Percentiles rank a stretch among this genome's conserved stretches.
Conservation (phyloP, 2,888 invertebrate genomes). For the Trisateles emortualis region DNA sequence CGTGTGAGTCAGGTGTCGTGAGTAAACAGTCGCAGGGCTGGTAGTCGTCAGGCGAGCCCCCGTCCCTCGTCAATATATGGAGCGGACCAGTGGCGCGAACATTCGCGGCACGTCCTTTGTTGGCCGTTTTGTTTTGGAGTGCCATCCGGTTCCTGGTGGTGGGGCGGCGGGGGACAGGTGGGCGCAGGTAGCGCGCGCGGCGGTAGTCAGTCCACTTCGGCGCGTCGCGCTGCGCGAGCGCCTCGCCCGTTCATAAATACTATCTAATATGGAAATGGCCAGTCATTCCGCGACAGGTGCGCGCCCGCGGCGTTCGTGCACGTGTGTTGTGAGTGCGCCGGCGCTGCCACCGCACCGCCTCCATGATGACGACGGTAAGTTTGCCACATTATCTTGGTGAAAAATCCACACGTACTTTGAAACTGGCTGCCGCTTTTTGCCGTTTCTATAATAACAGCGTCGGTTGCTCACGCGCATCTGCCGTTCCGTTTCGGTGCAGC, state of each 20-base stretch:
- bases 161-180: constrained; percentile 83
- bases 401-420: constrained; percentile 55
- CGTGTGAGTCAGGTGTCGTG: constrained; percentile 78
- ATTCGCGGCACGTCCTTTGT: constrained; percentile 86
- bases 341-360: constrained; percentile 64
- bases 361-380: constrained; percentile 67
- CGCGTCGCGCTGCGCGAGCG: constrained; percentile 82
- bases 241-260: constrained; percentile 68
- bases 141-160: constrained; percentile 85
- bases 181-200: constrained; percentile 82
- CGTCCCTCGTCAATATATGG: constrained; percentile 62
- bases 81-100: constrained; percentile 78
- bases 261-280: constrained; percentile 79
- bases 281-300: constrained; percentile 86
- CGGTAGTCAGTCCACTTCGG: constrained; percentile 78
- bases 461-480: constrained; percentile 80
- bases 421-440: constrained; percentile 64
- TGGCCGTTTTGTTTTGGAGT: constrained; percentile 86
- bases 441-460: constrained; percentile 69
- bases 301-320: constrained; percentile 82
- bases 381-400: constrained; percentile 53
- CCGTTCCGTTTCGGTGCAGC: constrained; percentile 79
- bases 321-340: constrained; percentile 85
- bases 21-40: constrained; percentile 65
- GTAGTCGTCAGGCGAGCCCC: constrained; percentile 46